phyloP scores from a whole-genome alignment of 2,888 invertebrate species.

The Ochropleura plecta region DNA sequence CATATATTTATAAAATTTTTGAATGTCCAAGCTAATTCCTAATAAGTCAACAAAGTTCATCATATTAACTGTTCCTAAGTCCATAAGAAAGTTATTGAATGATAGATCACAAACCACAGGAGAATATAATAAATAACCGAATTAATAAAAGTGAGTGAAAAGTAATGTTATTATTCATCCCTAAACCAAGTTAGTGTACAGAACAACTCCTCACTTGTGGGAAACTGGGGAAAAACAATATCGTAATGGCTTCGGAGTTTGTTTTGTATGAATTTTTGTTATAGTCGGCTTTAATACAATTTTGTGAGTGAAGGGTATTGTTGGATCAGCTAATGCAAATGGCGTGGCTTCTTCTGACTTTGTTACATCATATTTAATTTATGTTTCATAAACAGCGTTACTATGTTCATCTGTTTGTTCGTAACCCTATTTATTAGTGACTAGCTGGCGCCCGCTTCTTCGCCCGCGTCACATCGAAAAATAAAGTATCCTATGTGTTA shows the following conservation, averaged over 20 bases:
- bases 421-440: not conserved
- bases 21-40: not conserved
- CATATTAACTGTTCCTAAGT: not conserved
- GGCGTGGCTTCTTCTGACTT: not conserved
- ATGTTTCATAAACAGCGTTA: not conserved
- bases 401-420: not conserved
- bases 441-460: no score
- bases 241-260: constrained; percentile 67
- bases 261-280: constrained; percentile 57
- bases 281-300: constrained; percentile 50
- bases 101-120: constrained; percentile 39
- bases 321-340: constrained; percentile 36
- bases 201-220: constrained; percentile 57
- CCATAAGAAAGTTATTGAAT: constrained; percentile 38
- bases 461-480: no score
- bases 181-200: constrained; percentile 59
- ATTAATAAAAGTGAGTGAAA: constrained; percentile 54
- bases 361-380: constrained; percentile 3
- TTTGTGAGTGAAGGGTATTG: constrained; percentile 34
- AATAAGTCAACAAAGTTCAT: not conserved
- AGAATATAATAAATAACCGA: constrained; percentile 45
- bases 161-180: constrained; percentile 61
- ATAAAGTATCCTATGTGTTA: no score
- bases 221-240: constrained; percentile 67
- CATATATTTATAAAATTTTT: not conserved